Conservation (phyloP, 2,797 vertebrate genomes). For the Dermochelys coriacea region DNA sequence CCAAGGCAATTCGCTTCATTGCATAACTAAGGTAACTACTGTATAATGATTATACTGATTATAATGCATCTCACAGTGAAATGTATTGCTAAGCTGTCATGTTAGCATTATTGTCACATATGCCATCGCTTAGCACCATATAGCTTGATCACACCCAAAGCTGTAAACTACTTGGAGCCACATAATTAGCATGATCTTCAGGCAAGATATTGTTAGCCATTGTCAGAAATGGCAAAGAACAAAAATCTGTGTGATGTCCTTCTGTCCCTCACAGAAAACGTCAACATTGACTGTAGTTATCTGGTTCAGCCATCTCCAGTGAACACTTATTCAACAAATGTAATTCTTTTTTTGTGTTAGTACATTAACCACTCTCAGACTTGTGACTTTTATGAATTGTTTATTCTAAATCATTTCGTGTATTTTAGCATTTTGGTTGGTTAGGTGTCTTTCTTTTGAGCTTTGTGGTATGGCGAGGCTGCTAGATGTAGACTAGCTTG, state of each 20-base stretch:
- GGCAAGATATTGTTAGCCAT: not conserved
- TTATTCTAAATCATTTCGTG: not conserved
- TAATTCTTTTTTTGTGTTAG: not conserved
- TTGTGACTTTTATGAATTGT: not conserved
- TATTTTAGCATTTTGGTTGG: not conserved
- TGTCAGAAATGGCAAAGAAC: not conserved
- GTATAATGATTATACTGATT: fast-evolving
- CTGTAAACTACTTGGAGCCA: not conserved
- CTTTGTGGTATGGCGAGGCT: not conserved
- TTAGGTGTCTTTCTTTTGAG: fast-evolving
- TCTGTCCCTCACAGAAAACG: fast-evolving
- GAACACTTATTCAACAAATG: not conserved
- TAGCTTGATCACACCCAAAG: not conserved
- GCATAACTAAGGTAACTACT: not conserved
- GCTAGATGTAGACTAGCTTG: not conserved
- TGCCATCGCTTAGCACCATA: not conserved
- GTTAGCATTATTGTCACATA: not conserved
- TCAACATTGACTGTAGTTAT: not conserved
- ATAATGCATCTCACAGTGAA: not conserved
- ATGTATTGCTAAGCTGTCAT: not conserved
- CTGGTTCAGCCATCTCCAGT: fast-evolving
- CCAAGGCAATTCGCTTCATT: fast-evolving
- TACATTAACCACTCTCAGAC: not conserved
- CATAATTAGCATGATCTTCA: not conserved
- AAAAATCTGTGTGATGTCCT: not conserved